phyloP scores from a whole-genome alignment of 2,113 vertebrate species.

The Lipotes vexillifer region DNA sequence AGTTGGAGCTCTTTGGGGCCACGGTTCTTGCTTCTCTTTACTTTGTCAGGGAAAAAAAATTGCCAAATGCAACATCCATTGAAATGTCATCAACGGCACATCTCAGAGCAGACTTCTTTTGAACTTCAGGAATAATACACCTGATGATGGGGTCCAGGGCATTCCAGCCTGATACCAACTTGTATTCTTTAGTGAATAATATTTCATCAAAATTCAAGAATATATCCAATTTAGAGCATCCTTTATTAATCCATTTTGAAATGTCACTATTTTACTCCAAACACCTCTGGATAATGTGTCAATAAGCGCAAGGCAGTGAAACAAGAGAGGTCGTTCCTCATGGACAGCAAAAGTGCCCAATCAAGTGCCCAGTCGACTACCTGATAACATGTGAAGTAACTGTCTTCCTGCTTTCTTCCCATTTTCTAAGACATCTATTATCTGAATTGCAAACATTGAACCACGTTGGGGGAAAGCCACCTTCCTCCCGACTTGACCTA shows the following conservation, averaged over 20 bases:
- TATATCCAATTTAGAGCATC: not conserved
- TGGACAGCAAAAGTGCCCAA: not conserved
- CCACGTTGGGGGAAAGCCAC: not conserved
- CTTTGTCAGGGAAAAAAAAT: not conserved
- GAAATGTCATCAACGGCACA: not conserved
- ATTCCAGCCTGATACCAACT: not conserved
- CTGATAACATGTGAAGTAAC: not conserved
- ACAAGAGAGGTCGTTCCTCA: constrained; percentile 13
- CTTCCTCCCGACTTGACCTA: not conserved
- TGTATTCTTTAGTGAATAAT: not conserved
- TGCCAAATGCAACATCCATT: not conserved
- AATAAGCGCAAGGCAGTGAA: constrained; percentile 8
- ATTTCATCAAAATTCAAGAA: constrained; percentile 42
- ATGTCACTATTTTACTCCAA: constrained; percentile 26
- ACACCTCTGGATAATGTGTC: not conserved
- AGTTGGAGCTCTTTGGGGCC: not conserved
- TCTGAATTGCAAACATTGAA: not conserved
- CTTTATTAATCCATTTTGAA: constrained; percentile 16
- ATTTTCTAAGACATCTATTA: constrained; percentile 18
- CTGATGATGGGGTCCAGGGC: not conserved
- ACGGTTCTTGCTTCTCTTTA: not conserved
- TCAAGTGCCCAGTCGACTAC: not conserved
- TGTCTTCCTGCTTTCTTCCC: constrained; percentile 2
- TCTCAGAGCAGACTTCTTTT: not conserved
- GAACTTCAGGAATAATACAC: not conserved